Evolutionary conservation across 2,888 invertebrate genomes (phyloP), one percentile per base, ranked within the genome.

Genomic region (Sinentomon sp.): DNA sequence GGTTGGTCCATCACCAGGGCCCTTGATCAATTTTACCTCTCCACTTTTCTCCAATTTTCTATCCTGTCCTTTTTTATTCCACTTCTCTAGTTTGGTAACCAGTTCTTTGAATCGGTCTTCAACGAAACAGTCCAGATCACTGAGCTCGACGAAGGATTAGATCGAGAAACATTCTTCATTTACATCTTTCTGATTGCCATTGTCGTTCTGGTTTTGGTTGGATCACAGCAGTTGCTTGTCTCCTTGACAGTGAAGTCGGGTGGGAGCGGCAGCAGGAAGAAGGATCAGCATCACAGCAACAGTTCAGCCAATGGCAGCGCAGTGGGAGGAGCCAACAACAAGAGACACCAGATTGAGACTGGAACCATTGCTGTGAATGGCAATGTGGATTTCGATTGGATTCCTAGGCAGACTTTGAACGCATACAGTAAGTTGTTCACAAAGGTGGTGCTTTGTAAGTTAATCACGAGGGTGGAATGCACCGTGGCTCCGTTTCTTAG

Each of bases 91-190:
- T 65, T 63, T 41, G 73, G 71, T 14, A 60, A 61, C 38, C 51
- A 56, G 38, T 70, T 60, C 53, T 65, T 72, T 53, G 85, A 85
- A 54, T 80, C 92, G 26, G 83, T 97, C 3, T 97, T 80, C 64
- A 97, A 97, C 54, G 87, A 94, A 57, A 99, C 97, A 0, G 65
- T 97, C 19, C 78, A 78, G 55, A 78, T 97, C 35, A 68, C 83
- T 4, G 97, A 99, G 56, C 63, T 94, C 24, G 89, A 94, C 43
- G 87, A 89, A 54, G 89, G 92, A 33, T 61, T 97, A 36, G 94
- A 94, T 53, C 87, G 89, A 16, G 97, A 97, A 63, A 94, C 92
- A 16, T 82, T 94, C 63, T 97, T 97, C 69, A 60, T 99, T 44
- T 94, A 94, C 51, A 64, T 97, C 36, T 77, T 97, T 59, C 63